Percentiles rank a stretch among this genome's conserved stretches.
Conservation (phyloP, 2,888 invertebrate species). For the Xanthorhoe spadicearia region DNA sequence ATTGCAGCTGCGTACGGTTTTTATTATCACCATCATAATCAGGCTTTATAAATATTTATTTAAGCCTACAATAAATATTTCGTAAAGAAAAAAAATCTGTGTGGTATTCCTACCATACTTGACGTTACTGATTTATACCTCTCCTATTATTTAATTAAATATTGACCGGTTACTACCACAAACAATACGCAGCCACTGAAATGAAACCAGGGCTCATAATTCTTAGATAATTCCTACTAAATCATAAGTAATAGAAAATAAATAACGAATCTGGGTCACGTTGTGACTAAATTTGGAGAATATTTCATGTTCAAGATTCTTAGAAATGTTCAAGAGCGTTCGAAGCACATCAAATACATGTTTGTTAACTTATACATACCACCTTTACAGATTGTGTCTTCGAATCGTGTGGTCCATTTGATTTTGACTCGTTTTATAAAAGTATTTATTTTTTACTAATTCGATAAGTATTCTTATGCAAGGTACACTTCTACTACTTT, state of each 20-base stretch:
- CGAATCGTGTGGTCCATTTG: no score
- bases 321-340: no score
- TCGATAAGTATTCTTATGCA: no score
- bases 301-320: not conserved
- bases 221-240: not conserved
- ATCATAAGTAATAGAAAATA: not conserved
- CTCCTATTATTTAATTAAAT: constrained; percentile 10
- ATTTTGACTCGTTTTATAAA: no score
- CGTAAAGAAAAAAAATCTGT: not conserved
- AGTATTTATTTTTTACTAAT: no score
- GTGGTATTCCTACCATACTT: not conserved
- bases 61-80: not conserved
- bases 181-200: not conserved
- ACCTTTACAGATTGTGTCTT: no score
- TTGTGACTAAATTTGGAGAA: not conserved
- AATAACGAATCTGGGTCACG: not conserved
- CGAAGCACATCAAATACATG: no score
- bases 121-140: constrained; percentile 15
- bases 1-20: not conserved
- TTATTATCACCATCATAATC: not conserved
- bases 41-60: not conserved
- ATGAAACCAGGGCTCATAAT: not conserved
- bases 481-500: no score
- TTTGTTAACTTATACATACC: no score
- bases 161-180: not conserved